Evolutionary conservation across 2,888 invertebrate species (phyloP).

Genomic region (Cenopis cana): DNA sequence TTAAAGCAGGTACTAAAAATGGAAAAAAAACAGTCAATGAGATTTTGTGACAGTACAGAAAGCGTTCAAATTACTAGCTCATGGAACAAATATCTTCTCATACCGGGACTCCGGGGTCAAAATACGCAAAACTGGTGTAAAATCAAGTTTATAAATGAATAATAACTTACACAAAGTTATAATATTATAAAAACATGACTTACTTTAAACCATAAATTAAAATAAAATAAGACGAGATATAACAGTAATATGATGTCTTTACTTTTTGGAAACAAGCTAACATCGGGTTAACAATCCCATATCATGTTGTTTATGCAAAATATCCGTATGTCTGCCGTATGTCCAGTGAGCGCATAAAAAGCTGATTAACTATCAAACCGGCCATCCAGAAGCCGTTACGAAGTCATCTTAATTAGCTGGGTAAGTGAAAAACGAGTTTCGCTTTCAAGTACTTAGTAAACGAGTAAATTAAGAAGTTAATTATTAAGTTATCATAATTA

Average conservation of each 20-base stretch:
- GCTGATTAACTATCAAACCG: conserved; percentile 23
- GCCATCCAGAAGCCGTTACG: conserved; percentile 24
- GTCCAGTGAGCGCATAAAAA: conserved; percentile 35
- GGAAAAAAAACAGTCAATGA: no score
- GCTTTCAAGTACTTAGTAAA: conserved; percentile 15
- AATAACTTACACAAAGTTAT: no score
- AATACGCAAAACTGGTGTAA: no score
- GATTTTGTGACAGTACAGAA: no score
- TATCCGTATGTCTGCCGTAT: conserved; percentile 17
- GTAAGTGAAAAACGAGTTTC: conserved; percentile 28
- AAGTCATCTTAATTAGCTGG: conserved; percentile 14
- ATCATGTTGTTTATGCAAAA: conserved; percentile 23
- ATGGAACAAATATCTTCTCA: no score
- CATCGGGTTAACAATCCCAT: conserved; percentile 38
- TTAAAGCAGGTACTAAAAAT: no score
- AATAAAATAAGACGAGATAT: no score
- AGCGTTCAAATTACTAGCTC: no score
- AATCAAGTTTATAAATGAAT: background rate
- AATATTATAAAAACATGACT: no score
- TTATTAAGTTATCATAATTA: background rate
- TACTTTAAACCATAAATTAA: no score
- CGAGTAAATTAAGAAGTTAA: background rate
- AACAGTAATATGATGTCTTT: background rate
- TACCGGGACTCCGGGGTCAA: no score
- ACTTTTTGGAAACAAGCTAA: background rate